Percentiles rank a stretch among this genome's conserved stretches.
phyloP scores from a whole-genome alignment of 1,140 invertebrate species.

The Idris sp. region DNA sequence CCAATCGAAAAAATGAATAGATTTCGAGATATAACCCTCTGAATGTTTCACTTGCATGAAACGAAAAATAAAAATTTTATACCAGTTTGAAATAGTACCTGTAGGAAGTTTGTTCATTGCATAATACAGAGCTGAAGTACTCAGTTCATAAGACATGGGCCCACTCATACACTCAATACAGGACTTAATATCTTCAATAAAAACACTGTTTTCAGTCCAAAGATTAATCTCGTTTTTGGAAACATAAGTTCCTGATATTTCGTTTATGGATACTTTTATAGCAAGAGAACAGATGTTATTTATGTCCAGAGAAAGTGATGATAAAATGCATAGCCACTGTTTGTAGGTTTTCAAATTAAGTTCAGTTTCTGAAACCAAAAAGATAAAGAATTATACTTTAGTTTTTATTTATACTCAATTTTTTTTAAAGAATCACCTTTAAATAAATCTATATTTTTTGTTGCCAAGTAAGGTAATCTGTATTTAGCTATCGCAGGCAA shows the following conservation, averaged over 20 bases:
- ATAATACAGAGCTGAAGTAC: constrained; percentile 72
- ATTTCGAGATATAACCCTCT: too few relatives aligned
- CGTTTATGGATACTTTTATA: constrained; percentile 69
- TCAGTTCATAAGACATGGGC: constrained; percentile 67
- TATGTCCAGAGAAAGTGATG: constrained; percentile 69
- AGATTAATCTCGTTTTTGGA: constrained; percentile 64
- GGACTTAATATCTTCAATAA: constrained; percentile 71
- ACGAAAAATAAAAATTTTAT: too few relatives aligned
- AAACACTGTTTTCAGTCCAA: constrained; percentile 61
- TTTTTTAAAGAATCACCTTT: too few relatives aligned
- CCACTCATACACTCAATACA: constrained; percentile 71
- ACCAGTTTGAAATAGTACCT: too few relatives aligned
- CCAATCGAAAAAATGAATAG: too few relatives aligned
- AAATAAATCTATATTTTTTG: too few relatives aligned
- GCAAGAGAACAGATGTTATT: constrained; percentile 74
- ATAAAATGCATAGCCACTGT: constrained; percentile 73
- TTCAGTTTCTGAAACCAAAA: constrained; percentile 70
- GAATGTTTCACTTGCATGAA: too few relatives aligned
- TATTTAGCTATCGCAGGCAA: constrained; percentile 74
- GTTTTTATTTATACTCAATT: too few relatives aligned
- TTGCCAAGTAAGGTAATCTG: constrained; percentile 71
- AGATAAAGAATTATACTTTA: too few relatives aligned
- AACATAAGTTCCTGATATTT: constrained; percentile 50
- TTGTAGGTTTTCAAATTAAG: constrained; percentile 75
- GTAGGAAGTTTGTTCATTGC: constrained; percentile 74